These are phyloP conservation scores for Sinonovacula constricta DNA, from an alignment of 1,140 invertebrate genomes.

Conservation along the genomic window DNA sequence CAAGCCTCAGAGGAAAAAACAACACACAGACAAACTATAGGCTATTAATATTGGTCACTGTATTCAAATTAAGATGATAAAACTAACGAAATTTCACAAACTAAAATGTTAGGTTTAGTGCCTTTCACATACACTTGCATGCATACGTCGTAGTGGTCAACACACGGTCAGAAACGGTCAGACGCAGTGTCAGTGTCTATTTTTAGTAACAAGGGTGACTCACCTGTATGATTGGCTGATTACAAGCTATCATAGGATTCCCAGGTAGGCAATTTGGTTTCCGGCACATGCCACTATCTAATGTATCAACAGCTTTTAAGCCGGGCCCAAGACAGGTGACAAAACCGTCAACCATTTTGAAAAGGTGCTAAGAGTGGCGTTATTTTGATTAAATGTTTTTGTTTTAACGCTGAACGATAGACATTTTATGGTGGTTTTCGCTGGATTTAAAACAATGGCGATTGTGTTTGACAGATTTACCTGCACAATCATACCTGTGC, in stretches of 20 bases:
- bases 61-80: too few species aligned
- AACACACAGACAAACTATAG: too few species aligned
- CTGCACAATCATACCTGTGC: too few species aligned
- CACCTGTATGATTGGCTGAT: not conserved
- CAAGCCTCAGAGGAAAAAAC: too few species aligned
- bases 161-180: too few species aligned
- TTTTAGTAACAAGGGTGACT: too few species aligned
- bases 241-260: not conserved
- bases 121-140: too few species aligned
- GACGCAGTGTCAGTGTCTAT: too few species aligned
- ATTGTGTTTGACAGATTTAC: not conserved
- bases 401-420: not conserved
- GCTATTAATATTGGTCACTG: too few species aligned
- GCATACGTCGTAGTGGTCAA: too few species aligned
- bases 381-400: not conserved
- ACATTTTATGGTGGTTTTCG: not conserved
- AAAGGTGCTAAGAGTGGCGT: not conserved
- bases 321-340: conserved; percentile 40
- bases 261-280: not conserved
- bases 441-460: conserved; percentile 17
- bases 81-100: too few species aligned
- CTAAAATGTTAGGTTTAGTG: too few species aligned
- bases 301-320: not conserved
- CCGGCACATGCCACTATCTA: not conserved
- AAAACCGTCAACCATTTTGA: conserved; percentile 49